Base-by-base conservation (phyloP, 2,797 vertebrate species). In the Holocentrus rufus region DNA sequence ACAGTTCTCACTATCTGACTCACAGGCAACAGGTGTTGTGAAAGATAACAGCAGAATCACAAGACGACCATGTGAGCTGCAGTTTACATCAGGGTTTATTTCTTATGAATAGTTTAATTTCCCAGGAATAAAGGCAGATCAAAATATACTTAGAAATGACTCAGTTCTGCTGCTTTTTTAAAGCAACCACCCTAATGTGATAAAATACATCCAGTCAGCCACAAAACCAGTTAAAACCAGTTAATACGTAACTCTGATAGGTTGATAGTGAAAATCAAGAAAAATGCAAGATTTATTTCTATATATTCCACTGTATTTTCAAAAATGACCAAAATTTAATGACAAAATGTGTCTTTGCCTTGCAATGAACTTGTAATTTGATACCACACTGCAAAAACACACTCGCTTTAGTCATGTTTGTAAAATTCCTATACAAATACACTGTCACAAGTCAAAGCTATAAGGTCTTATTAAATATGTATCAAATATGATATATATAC, bases 1-100 rank as follows among this genome's bases (percentile, higher is more conserved):
- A 54, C 34, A 8, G 23, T 39, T 27, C 55, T 68, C 15, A 6
- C 61, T 86, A 88, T 92, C 88, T 79, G 0, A 0, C 56, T 31
- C 39, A 9, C 65, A 72, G 54, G 73, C 84, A 50, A 22, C 87
- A 84, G 80, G 74, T 86, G 88, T 65, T 49, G 14, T 53, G 18
- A 22, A 22, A 42, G 92, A 92, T 91, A 91, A n/a, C 20, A 88
- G 73, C 17, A 20, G 42, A 64, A 0, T 72, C 63, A 69, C 20
- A 1, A 64, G 70, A 55, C 65, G 49, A 52, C 58, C 67, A 44
- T 1, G 18, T 85, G 79, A 79, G 58, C 11, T 54, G 13, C 2
- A 25, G 34, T 52, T 39, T n/a, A 5, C 39, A 1, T 49, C 27
- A 13, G 2, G 14, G 5, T 7, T 10, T 2, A n/a, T 18, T 49